A percentile compares a stretch with the other conserved stretches of the same genome.
Conservation (phyloP, 2,888 invertebrate genomes). For the Plagodis dolabraria region DNA sequence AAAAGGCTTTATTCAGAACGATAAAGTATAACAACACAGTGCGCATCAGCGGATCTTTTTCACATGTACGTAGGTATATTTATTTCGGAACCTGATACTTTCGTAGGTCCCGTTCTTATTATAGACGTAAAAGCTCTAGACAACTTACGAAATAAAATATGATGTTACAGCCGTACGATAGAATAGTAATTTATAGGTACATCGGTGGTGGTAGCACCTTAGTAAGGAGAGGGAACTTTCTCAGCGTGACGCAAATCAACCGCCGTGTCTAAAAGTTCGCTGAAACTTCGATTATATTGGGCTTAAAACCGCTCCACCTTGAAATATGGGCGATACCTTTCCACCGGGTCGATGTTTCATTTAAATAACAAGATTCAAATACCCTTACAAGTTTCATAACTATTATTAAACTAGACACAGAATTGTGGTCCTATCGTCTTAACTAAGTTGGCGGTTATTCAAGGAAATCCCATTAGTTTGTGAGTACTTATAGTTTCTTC, state of each 20-base stretch:
- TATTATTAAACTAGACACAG: slow-evolving; percentile 40
- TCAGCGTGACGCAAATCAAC: slow-evolving; percentile 57
- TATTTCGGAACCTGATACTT: slow-evolving; percentile 1
- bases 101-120: slow-evolving; percentile 1
- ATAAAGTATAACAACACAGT: slow-evolving; percentile 21
- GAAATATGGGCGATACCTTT: slow-evolving; percentile 66
- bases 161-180: slow-evolving; percentile 8
- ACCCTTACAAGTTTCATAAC: slow-evolving; percentile 43
- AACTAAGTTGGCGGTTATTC: slow-evolving; percentile 26
- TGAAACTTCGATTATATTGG: slow-evolving; percentile 68
- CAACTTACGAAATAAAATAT: slow-evolving; percentile 11
- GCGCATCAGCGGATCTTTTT: slow-evolving; percentile 12
- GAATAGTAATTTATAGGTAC: slow-evolving; percentile 36
- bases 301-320: slow-evolving; percentile 66
- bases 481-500: slow-evolving; percentile 9
- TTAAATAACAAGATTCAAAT: slow-evolving; percentile 55
- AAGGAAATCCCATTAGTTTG: slow-evolving; percentile 30
- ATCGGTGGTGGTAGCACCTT: slow-evolving; percentile 17
- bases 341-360: slow-evolving; percentile 47
- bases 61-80: background rate
- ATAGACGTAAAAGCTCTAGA: slow-evolving; percentile 7
- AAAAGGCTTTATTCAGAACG: slow-evolving; percentile 25
- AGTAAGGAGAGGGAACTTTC: slow-evolving; percentile 17
- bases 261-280: slow-evolving; percentile 62
- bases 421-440: slow-evolving; percentile 33